These are phyloP conservation scores for Bombus impatiens DNA, from an alignment of 1,140 invertebrate genomes.

Conservation along the genomic window DNA sequence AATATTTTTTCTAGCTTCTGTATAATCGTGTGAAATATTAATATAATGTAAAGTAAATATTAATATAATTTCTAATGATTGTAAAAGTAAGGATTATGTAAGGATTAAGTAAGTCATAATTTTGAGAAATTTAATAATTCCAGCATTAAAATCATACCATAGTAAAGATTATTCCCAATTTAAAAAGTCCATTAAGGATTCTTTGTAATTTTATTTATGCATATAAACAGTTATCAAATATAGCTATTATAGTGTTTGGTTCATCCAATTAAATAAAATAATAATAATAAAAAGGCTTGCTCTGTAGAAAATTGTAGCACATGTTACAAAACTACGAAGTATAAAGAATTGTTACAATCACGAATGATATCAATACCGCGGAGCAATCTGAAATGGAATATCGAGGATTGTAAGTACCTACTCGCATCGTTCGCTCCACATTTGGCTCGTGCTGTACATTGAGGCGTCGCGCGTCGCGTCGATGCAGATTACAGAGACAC, in stretches of 20 bases:
- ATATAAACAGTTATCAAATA: too few species aligned
- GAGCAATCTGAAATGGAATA: constrained; percentile 15
- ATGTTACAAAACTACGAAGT: not conserved
- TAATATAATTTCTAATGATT: not conserved
- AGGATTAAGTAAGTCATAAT: not conserved
- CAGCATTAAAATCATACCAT: not conserved
- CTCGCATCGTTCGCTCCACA: constrained; percentile 11
- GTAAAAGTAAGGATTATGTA: not conserved
- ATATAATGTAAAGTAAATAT: too few species aligned
- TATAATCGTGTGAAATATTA: too few species aligned
- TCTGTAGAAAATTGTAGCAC: too few species aligned
- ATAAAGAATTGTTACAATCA: too few species aligned
- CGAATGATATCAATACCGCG: not conserved
- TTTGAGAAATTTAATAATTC: not conserved
- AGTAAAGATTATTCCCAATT: too few species aligned
- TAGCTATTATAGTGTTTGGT: not conserved
- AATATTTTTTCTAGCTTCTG: not conserved
- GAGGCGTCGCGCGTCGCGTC: not conserved
- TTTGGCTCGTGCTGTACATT: constrained; percentile 24
- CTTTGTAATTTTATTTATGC: too few species aligned
- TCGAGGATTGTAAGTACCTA: not conserved
- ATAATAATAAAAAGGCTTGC: not conserved
- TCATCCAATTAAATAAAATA: not conserved
- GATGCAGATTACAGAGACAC: constrained; percentile 28
- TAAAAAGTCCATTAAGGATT: too few species aligned